Evolutionary conservation across 2,888 invertebrate genomes (phyloP), one percentile per base, ranked within the genome.

Genomic region (Rotaria socialis): DNA sequence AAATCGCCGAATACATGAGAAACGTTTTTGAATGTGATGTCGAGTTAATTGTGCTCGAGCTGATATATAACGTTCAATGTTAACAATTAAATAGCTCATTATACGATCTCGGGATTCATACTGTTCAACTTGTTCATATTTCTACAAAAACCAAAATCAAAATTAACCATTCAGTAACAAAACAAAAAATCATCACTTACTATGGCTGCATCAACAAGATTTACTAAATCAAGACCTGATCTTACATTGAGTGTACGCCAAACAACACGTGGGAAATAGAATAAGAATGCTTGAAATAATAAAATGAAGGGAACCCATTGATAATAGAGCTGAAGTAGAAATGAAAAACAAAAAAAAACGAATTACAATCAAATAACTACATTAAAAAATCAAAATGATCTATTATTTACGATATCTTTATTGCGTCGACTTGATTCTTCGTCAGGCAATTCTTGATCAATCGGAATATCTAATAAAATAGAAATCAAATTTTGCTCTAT

Each of bases 231-330:
- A 35, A 86, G 85, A 24, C 86, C 86, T 50, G 85, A 74, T 55
- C 47, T 74, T 14, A 86, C 47, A 55, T 86, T 86, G 8, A 86
- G 35, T 52, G 86, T 86, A n/a, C 86, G 86, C 86, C 86, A 86
- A 19, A 86, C 85, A 41, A 86, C 85, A 11, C 86, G 85, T 24
- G 86, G 86, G 55, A 86, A 85, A 24, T 86, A 86, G 80, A 85
- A 86, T 60, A 86, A 52, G 50, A 86, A 85, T n/a, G 86, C 86
- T 85, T 86, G 86, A 85, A 86, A 86, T 52, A 86, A 85, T n/a
- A 86, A 74, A 16, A 86, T 85, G 41, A 86, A 86, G 16, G 86
- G 86, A 7, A 86, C 86, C 86, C 86, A 86, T 84, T 86, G 86
- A 58, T 86, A 86, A 41, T 86, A 86, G 41, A 80, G 80, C 80